Evolutionary conservation across 2,797 vertebrate species (phyloP), one percentile per base, ranked within the genome.

Genomic region (Eutrigla gurnardus): DNA sequence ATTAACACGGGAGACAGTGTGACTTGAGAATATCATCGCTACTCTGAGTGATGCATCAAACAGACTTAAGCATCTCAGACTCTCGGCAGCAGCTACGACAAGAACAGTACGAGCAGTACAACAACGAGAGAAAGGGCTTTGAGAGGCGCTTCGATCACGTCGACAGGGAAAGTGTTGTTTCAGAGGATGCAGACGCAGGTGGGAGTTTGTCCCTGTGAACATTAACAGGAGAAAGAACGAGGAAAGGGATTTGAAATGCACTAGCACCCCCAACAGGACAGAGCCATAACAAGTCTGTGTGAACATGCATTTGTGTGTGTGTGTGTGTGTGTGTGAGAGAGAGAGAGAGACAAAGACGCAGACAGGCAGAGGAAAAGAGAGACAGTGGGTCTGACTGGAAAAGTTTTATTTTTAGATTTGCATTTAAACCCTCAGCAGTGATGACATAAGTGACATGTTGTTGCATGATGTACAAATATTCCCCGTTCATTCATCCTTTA

Each of bases 221-320:
- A 9, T 15, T 46, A 5, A 46, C 5, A 40, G 5, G 32, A 25
- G 7, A 8, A 37, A 43, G 14, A 40, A 3, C 33, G n/a, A 52
- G 15, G 47, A 35, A 39, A 2, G 9, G 45, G 64, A 81, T 88
- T 72, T 61, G n/a, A 90, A 81, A 82, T 35, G 39, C 87, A 64
- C 58, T 59, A 81, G 90, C 90, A 64, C 90, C 90, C 86, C 86
- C 91, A 80, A 69, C 70, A 88, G 93, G 90, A 83, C 78, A 86
- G 5, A 55, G 15, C 18, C 7, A 75, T 60, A 66, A 0, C 17
- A 72, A 63, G n/a, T 43, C 6, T 61, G 50, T 54, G 35, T 58
- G 32, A 57, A 58, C 43, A 37, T 3, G 8, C 17, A n/a, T 1
- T 4, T 45, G 10, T 68, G 10, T 5, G 4, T 42, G 18, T 35